Evolutionary conservation across 2,113 vertebrate genomes (phyloP).

Genomic region (Gorilla gorilla): DNA sequence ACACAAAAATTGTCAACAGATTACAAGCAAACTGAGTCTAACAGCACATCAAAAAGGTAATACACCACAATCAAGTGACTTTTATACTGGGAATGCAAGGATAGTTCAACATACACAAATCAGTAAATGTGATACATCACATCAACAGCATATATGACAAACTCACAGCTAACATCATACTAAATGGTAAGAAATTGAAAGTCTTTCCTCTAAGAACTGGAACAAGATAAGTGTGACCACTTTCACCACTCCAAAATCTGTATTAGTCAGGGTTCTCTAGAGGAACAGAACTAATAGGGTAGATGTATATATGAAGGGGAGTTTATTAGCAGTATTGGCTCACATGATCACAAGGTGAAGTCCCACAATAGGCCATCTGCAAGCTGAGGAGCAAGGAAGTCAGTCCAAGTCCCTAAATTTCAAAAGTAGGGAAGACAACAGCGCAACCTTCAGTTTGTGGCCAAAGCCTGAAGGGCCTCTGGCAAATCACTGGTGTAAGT

Average conservation of each 20-base stretch:
- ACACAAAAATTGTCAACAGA: background rate
- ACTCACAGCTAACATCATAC: background rate
- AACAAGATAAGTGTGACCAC: background rate
- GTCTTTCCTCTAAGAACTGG: background rate
- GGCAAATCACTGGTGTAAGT: too few relatives aligned
- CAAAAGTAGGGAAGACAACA: too few relatives aligned
- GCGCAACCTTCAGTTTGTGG: too few relatives aligned
- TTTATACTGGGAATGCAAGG: background rate
- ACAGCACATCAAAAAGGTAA: background rate
- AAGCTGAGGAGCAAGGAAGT: too few relatives aligned
- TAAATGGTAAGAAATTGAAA: background rate
- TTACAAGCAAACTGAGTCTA: background rate
- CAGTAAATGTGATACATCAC: background rate
- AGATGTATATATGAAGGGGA: too few relatives aligned
- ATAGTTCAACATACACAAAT: background rate
- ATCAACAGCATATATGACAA: background rate
- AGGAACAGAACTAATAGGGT: too few relatives aligned
- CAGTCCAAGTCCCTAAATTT: too few relatives aligned
- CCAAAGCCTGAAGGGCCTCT: too few relatives aligned
- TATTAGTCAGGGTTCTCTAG: too few relatives aligned
- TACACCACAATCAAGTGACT: background rate
- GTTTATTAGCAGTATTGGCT: too few relatives aligned
- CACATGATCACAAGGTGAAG: too few relatives aligned
- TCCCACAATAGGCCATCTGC: too few relatives aligned
- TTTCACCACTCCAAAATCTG: background rate